Conservation (phyloP, 2,888 invertebrate genomes). For the Fissipunctia ypsillon region DNA sequence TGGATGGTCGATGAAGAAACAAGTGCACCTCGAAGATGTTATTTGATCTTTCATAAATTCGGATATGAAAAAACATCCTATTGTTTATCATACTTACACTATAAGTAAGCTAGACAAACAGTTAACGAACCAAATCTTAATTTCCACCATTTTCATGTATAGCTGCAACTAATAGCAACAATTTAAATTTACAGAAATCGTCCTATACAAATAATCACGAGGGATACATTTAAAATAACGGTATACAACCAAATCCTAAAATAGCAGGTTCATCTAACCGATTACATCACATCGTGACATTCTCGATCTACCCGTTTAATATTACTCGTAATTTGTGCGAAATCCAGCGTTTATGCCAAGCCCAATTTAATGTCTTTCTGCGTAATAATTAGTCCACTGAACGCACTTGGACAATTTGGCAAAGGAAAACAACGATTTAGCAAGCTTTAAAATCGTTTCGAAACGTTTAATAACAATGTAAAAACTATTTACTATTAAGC, state of each 20-base stretch:
- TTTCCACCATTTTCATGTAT: constrained; percentile 18
- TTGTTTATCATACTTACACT: neutral
- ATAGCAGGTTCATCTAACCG: constrained; percentile 81
- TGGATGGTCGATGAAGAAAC: neutral
- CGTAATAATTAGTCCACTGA: constrained; percentile 78
- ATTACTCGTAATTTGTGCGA: constrained; percentile 79
- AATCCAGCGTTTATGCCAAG: constrained; percentile 83
- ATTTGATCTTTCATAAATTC: neutral
- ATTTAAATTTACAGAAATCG: constrained; percentile 67
- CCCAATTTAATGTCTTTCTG: constrained; percentile 82
- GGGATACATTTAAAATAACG: constrained; percentile 78
- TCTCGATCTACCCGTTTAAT: constrained; percentile 80
- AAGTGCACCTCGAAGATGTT: neutral
- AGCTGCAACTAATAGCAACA: constrained; percentile 37
- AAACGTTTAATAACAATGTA: constrained; percentile 36
- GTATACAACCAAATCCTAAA: constrained; percentile 79
- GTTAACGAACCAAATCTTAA: neutral
- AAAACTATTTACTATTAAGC: constrained; percentile 17
- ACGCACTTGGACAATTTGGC: constrained; percentile 73
- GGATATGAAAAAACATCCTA: neutral
- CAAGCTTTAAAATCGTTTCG: constrained; percentile 37
- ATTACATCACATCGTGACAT: constrained; percentile 85
- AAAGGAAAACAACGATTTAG: constrained; percentile 63
- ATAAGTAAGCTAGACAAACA: neutral
- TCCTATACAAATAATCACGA: constrained; percentile 71